Base-by-base conservation (phyloP, 2,888 invertebrate species). In the Sphaeridia pumilis region DNA sequence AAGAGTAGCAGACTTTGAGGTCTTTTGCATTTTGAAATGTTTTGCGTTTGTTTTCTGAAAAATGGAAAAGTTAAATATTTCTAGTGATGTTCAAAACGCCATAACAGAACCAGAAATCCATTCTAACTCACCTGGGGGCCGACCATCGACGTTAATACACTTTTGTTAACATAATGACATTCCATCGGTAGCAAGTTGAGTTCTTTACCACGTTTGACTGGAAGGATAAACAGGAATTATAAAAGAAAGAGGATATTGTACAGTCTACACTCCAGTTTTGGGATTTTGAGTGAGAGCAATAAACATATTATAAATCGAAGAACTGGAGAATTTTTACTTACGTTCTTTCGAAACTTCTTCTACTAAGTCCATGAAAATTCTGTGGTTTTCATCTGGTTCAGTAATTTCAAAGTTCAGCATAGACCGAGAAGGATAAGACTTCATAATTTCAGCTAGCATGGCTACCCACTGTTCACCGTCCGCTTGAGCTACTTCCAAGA, bases 401-500 rank as follows among this genome's bases (percentile, higher is more conserved):
- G 82, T 76, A 67, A 92, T 83, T 72, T 90, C 87, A 34, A 88
- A 85, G 70, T 92, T 93, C 52, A 94, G 78, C 31, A 86, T 84
- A 26, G 92, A 90, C 0, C 84, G 82, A 0, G 86, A 80, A 1
- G 95, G 94, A 69, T 87, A 90, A 0, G 90, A 88, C 70, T 89
- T 89, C 75, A 95, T 83, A 60, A 90, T 86, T 74, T 95, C 94
- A 2, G 89, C 93, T 61, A 95, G 74, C 88, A 93, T 93, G 4
- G 92, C 87, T 31, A 95, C 95, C 95, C 95, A 95, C 66, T 93
- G 78, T 70, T 97, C 95, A 10, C 88, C 86, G 74, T 95, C 94
- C 66, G 85, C 77, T 3, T 84, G 83, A 5, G 93, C 95, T 61
- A 93, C 85, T 71, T 90, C 88, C 64, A 95, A 79, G 60, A 97